phyloP scores from a whole-genome alignment of 2,797 vertebrate species.

The Catamblyrhynchus diadema region DNA sequence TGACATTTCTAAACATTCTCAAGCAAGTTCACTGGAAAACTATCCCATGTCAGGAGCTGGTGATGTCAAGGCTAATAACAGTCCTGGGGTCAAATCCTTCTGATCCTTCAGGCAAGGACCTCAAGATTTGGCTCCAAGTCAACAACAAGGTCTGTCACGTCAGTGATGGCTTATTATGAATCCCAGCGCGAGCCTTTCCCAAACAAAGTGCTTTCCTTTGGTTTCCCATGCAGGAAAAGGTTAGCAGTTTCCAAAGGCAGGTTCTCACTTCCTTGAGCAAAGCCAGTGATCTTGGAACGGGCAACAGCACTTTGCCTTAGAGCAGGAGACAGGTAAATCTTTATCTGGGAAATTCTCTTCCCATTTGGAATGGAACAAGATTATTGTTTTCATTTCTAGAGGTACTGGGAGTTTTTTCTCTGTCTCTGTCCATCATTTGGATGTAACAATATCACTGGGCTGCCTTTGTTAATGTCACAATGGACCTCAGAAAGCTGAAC shows the following conservation, averaged over 20 bases:
- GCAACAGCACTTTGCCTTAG: neutral
- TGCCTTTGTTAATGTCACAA: constrained; percentile 28
- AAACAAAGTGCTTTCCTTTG: neutral
- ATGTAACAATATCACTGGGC: neutral
- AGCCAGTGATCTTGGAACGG: neutral
- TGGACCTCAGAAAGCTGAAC: neutral
- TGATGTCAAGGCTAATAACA: constrained; percentile 71
- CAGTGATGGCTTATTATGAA: constrained; percentile 3
- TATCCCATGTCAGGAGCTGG: constrained; percentile 62
- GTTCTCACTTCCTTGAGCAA: neutral
- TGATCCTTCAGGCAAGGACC: constrained; percentile 56
- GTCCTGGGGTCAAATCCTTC: constrained; percentile 53
- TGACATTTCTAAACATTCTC: constrained; percentile 70
- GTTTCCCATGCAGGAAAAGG: constrained; percentile 14
- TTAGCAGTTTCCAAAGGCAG: constrained; percentile 4
- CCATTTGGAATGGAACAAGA: neutral
- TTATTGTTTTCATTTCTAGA: neutral
- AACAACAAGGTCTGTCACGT: constrained; percentile 49
- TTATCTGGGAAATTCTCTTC: neutral
- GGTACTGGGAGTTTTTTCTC: neutral
- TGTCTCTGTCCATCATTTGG: neutral
- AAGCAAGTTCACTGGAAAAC: constrained; percentile 68
- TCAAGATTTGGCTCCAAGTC: constrained; percentile 61
- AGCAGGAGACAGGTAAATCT: neutral
- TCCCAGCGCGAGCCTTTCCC: neutral